Conservation (phyloP, 2,113 vertebrate species). For the Melospiza georgiana region DNA sequence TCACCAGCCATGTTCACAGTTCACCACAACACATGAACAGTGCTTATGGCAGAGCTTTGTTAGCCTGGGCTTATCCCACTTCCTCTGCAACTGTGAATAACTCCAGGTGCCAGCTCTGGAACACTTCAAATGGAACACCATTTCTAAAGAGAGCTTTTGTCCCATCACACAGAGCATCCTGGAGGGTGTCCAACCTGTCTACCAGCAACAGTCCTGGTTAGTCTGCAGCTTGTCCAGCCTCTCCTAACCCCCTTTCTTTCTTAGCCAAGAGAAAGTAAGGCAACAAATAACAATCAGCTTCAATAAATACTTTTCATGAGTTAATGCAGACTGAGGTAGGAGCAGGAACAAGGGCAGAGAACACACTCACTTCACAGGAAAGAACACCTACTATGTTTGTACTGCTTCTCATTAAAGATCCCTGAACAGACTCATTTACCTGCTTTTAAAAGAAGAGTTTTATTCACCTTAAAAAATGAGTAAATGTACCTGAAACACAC, state of each 20-base stretch:
- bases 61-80: not conserved
- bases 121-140: not conserved
- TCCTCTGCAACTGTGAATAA: not conserved
- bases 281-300: not conserved
- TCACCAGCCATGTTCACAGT: not conserved
- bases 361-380: not conserved
- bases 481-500: not conserved
- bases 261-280: not conserved
- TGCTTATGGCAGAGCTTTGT: not conserved
- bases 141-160: not conserved
- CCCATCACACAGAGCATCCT: not conserved
- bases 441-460: not conserved
- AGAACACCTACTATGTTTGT: not conserved
- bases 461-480: not conserved
- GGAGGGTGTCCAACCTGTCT: not conserved
- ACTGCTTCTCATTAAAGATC: not conserved
- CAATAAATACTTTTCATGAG: not conserved
- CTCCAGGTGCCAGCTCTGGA: not conserved
- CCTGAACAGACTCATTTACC: not conserved
- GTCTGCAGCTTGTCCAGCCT: not conserved
- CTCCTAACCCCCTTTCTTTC: not conserved
- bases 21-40: not conserved
- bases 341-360: not conserved
- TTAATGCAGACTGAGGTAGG: not conserved
- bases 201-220: not conserved